phyloP scores from a whole-genome alignment of 1,140 invertebrate species.

The Lasaia peninsularis region DNA sequence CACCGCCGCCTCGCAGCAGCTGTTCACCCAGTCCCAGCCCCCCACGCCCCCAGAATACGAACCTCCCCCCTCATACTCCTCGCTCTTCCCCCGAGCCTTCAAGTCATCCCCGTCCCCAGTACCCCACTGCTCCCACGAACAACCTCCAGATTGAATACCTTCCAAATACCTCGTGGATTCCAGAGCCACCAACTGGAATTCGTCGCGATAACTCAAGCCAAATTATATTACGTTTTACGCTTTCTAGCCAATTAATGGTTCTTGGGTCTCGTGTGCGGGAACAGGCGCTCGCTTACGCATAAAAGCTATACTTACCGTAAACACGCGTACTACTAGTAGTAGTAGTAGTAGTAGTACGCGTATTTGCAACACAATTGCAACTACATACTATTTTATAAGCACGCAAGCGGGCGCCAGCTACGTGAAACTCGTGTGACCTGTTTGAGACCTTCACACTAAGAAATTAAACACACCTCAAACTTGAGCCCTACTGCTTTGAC shows the following conservation, averaged over 20 bases:
- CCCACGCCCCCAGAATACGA: constrained; percentile 60
- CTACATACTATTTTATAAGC: no score
- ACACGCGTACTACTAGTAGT: no score
- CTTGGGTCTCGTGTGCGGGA: no score
- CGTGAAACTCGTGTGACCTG: no score
- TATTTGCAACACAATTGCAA: no score
- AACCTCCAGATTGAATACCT: constrained; percentile 35
- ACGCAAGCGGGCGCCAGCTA: no score
- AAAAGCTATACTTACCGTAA: no score
- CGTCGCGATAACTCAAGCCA: constrained; percentile 11
- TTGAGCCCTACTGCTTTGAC: no score
- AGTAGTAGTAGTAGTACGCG: no score
- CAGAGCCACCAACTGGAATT: not conserved
- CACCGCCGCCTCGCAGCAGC: constrained; percentile 52
- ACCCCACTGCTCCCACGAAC: constrained; percentile 64
- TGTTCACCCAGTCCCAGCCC: constrained; percentile 41
- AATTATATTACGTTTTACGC: constrained; percentile 9
- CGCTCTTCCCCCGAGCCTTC: constrained; percentile 63
- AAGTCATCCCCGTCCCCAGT: constrained; percentile 60
- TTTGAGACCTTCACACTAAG: no score
- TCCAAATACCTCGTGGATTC: constrained; percentile 14
- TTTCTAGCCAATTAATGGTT: not conserved
- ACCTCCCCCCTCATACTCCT: constrained; percentile 63
- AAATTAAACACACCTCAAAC: no score
- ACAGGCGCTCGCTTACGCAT: no score